Conservation (phyloP, 2,113 vertebrate genomes). For the Dromas ardeola region DNA sequence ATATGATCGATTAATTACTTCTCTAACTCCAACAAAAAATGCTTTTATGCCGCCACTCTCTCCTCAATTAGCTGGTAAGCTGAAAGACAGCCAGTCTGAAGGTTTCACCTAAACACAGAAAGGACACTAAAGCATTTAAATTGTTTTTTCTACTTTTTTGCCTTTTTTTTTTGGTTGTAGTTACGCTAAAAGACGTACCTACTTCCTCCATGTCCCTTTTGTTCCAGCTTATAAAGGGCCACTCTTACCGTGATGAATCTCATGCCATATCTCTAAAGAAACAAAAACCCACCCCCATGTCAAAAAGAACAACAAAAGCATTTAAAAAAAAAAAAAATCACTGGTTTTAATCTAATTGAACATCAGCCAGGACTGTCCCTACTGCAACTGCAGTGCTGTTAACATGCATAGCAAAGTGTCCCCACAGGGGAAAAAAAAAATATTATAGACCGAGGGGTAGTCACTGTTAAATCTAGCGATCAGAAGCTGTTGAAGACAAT, state of each 20-base stretch:
- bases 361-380: background rate
- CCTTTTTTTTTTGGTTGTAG: background rate
- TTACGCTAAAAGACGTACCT: background rate
- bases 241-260: background rate
- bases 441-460: background rate
- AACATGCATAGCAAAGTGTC: background rate
- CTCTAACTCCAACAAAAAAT: background rate
- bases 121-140: background rate
- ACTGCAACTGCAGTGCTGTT: background rate
- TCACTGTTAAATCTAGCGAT: background rate
- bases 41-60: background rate
- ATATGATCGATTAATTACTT: conserved; percentile 5
- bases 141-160: background rate
- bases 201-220: background rate
- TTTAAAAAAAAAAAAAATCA: background rate
- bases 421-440: background rate
- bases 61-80: background rate
- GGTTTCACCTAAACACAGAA: background rate
- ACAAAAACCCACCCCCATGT: background rate
- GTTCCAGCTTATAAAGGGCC: background rate
- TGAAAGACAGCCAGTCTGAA: background rate
- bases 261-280: background rate
- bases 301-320: background rate
- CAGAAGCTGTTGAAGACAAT: background rate
- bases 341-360: conserved; percentile 2